Evolutionary conservation across 1,140 invertebrate species (phyloP), one percentile per base, ranked within the genome.

Genomic region (Ostrea denselamellosa): DNA sequence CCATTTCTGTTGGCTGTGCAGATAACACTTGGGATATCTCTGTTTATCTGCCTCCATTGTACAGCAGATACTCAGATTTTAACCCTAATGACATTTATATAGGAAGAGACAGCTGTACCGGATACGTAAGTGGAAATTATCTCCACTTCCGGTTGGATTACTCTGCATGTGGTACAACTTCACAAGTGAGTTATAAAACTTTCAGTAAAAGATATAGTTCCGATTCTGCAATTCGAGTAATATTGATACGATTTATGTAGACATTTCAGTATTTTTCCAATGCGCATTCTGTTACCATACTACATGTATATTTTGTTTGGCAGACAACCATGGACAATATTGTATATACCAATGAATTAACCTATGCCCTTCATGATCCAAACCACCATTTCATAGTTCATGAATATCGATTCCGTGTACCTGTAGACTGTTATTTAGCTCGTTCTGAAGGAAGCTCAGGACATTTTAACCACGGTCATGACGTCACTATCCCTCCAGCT

Each of bases 351-450:
- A 85, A 85, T 34, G 62, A 65, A 25, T 25, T 88, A 25, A 54
- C 81, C 0, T 88, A 85, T 53, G 87, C 84, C 7, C 12, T 85
- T 82, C 87, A 88, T 62, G 87, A 88, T 17, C 87, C 87, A 7
- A 28, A 53, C 7, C 52, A 85, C n/a, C 68, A 86, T 28, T 88
- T 53, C 34, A 88, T 88, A 5, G 44, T 83, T 8, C 22, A 54
- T 14, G 87, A 86, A 34, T 86, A 86, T 56, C 56, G 85, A 52
- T 88, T 88, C 22, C 25, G 58, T 9, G 52, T 86, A 8, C 25
- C 62, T 0, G 58, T 86, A 0, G 85, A 86, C 52, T 88, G 87
- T 52, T 44, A 86, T 52, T 51, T 86, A 77, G 44, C 84, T 8
- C 58, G 62, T 56, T 19, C 2, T 2, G 87, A 88, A 82, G 52